Evolutionary conservation across 2,797 vertebrate species (phyloP), one percentile per base, ranked within the genome.

Genomic region (Myotis vivesi): DNA sequence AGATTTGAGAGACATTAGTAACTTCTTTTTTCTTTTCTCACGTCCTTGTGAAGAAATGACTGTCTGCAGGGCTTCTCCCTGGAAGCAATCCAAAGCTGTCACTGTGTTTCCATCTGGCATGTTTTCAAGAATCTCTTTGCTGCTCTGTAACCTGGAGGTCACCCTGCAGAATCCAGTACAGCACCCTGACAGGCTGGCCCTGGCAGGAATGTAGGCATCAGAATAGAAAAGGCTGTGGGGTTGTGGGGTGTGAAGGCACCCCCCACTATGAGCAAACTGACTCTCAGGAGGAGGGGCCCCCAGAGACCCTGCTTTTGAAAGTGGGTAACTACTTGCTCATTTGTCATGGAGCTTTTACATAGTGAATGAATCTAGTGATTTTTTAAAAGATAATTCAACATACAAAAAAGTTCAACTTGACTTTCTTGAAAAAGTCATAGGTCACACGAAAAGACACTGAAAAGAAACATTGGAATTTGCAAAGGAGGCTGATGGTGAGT

Each of bases 1-100:
- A 96, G 87, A 81, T 92, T 79, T 95, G 92, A 94, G 85, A 97
- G 97, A 97, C 90, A 83, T 72, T 95, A 84, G 38, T 84, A 87
- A 69, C 22, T 15, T 72, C 77, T 85, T 89, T 76, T n/a, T 89
- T 89, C 22, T 91, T 87, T 93, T 59, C 87, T 73, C 85, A 92
- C 30, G 82, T 95, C 72, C 77, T 94, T 94, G 72, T 94, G 91
- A 96, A 95, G 96, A 97, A 97, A 73, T 59, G 66, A 80, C 57
- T 79, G 81, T 92, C 92, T 96, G 36, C 88, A 93, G 82, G 95
- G 69, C 46, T 53, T 96, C 76, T 96, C 86, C 64, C 94, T 96
- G 97, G 97, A 98, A 95, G 66, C 91, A 88, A 89, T 97, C 93
- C 96, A 98, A 97, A 87, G 77, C 92, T 83, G 94, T 97, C 97